These are phyloP conservation scores for Leptinotarsa defecta DNA, from an alignment of 1,140 invertebrate species.

Conservation along the genomic window DNA sequence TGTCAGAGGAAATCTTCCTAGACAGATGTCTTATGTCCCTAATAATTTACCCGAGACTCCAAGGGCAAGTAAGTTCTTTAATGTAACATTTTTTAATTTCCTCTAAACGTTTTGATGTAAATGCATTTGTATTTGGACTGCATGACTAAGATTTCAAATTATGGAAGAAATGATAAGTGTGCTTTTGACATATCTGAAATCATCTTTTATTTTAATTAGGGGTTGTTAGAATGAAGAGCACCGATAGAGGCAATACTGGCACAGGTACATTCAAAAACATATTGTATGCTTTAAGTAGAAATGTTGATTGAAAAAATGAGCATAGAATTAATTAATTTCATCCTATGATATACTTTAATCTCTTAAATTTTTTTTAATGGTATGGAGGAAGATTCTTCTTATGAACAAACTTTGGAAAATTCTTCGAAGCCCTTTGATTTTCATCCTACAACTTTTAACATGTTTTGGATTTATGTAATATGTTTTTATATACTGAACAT, in stretches of 20 bases:
- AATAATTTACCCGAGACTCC: slow-evolving; percentile 28
- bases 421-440: no score
- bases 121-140: no score
- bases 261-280: not conserved
- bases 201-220: not conserved
- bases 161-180: no score
- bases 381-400: no score
- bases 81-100: no score
- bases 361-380: no score
- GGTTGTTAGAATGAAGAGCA: not conserved
- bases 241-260: not conserved
- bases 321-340: not conserved
- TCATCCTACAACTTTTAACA: not conserved
- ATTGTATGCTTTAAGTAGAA: not conserved
- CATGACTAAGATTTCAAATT: no score
- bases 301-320: not conserved
- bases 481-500: no score
- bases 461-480: not conserved
- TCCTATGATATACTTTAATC: no score
- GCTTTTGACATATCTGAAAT: not conserved
- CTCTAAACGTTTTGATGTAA: no score
- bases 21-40: slow-evolving; percentile 48
- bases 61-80: slow-evolving; percentile 28
- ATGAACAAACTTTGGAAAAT: no score
- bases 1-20: slow-evolving; percentile 47